phyloP scores from a whole-genome alignment of 2,797 vertebrate species.

The Schizopygopsis pylzovi region DNA sequence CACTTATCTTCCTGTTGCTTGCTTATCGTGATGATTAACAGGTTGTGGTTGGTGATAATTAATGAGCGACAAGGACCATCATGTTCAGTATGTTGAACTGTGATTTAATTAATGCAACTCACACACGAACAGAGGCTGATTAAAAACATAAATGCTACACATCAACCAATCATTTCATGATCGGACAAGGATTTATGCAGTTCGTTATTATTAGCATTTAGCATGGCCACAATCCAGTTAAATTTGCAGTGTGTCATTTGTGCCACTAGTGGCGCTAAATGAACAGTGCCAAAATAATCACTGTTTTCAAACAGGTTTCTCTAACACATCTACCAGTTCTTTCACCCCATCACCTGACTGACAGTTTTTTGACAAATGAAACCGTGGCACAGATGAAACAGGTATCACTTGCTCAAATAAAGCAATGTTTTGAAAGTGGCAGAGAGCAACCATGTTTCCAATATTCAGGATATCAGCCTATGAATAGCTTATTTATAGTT shows the following conservation, averaged over 20 bases:
- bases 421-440: not conserved
- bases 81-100: conserved; percentile 11
- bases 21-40: conserved; percentile 16
- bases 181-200: not conserved
- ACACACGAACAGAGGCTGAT: not conserved
- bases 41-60: conserved; percentile 39
- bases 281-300: not conserved
- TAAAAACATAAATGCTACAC: conserved; percentile 34
- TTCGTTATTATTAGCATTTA: conserved; percentile 30
- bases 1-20: conserved; percentile 23
- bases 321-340: not conserved
- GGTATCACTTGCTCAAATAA: not conserved
- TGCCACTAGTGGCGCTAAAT: not conserved
- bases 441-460: not conserved
- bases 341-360: not conserved
- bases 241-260: not conserved
- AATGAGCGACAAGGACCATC: conserved; percentile 12
- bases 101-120: conserved; percentile 37
- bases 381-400: not conserved
- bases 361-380: not conserved
- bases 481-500: conserved; percentile 16
- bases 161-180: conserved; percentile 10
- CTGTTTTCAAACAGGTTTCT: not conserved
- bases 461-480: not conserved
- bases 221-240: not conserved